Evolutionary conservation across 2,113 vertebrate genomes (phyloP).

Genomic region (Setophaga petechia): DNA sequence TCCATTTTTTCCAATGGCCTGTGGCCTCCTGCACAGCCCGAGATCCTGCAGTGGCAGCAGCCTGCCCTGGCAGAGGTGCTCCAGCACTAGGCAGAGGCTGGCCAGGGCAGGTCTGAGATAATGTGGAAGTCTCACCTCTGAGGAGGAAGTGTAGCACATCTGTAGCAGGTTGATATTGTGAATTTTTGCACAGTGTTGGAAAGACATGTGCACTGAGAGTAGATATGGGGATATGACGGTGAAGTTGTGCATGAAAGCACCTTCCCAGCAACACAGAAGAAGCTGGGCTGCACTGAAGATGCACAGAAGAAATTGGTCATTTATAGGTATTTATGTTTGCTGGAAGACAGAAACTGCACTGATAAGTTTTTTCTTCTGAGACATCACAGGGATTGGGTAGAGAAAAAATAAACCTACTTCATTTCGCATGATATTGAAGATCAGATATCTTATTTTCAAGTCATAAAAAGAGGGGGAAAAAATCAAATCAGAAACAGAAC

Average conservation of each 20-base stretch:
- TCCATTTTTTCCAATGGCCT: background rate
- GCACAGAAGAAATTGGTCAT: background rate
- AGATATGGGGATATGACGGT: background rate
- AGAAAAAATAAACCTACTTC: background rate
- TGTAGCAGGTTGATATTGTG: rapidly evolving
- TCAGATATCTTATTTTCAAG: background rate
- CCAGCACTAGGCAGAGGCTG: background rate
- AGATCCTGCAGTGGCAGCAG: background rate
- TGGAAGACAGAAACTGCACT: background rate
- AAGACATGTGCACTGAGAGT: rapidly evolving
- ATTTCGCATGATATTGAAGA: background rate
- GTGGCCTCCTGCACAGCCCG: background rate
- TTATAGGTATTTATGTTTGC: background rate
- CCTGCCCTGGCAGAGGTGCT: background rate
- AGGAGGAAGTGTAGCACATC: background rate
- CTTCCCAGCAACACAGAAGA: background rate
- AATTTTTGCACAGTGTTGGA: background rate
- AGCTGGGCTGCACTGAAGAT: background rate
- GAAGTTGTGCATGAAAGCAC: background rate
- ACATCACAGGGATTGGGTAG: background rate
- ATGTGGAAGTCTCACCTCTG: background rate
- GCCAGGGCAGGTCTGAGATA: background rate
- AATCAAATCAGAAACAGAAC: background rate
- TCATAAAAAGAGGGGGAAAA: background rate
- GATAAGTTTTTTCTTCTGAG: background rate